A percentile compares a stretch with the other conserved stretches of the same genome.
Evolutionary conservation across 2,797 vertebrate species (phyloP).

Genomic region (Amazonetta brasiliensis): DNA sequence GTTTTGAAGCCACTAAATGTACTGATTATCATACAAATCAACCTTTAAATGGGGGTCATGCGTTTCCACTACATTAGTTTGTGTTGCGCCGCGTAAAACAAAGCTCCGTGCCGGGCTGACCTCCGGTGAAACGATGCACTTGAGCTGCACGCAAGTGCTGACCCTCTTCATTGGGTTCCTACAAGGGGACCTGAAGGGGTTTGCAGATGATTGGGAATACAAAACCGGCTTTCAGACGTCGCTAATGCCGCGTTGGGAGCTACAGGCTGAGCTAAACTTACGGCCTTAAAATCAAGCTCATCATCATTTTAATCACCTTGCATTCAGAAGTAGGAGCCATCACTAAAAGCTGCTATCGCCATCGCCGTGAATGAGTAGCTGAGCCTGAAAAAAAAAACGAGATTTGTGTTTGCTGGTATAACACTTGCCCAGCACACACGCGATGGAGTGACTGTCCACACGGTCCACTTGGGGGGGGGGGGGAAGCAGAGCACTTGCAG

Average conservation of each 20-base stretch:
- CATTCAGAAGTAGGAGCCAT: not conserved
- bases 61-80: slow-evolving; percentile 68
- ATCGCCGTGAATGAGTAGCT: not conserved
- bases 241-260: not conserved
- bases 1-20: slow-evolving; percentile 56
- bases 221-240: not conserved
- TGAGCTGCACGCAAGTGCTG: slow-evolving; percentile 5
- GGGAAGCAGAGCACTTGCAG: not conserved
- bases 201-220: not conserved
- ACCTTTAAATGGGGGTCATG: slow-evolving; percentile 65
- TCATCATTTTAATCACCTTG: slow-evolving; percentile 1
- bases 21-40: slow-evolving; percentile 68
- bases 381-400: not conserved
- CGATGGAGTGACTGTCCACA: not conserved
- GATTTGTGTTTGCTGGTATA: not conserved
- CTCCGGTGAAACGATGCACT: slow-evolving; percentile 32
- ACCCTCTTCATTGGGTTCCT: slow-evolving; percentile 26
- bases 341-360: not conserved
- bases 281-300: not conserved
- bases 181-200: slow-evolving; percentile 36
- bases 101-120: slow-evolving; percentile 50
- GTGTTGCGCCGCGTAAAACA: slow-evolving; percentile 55
- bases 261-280: not conserved
- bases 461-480: not conserved
- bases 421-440: not conserved